Evolutionary conservation across 2,797 vertebrate genomes (phyloP), one percentile per base, ranked within the genome.

Genomic region (Tragelaphus oryx): DNA sequence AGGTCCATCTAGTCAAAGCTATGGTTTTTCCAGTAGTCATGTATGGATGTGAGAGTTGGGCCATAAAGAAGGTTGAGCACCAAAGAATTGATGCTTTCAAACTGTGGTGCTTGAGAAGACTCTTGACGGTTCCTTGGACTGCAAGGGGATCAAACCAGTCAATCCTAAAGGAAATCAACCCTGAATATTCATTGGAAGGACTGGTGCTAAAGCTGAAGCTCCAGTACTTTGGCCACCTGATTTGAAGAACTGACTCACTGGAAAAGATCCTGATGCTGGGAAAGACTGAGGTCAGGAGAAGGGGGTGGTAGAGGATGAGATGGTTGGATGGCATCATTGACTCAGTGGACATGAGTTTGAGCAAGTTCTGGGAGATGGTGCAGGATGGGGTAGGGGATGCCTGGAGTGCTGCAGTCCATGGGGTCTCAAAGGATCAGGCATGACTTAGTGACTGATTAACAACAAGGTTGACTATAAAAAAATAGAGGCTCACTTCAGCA

Each of bases 401-500:
- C 68, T 44, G 11, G 22, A 41, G 11, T 44, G 6, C 37, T 74
- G 68, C 68, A 26, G 68, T 24, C 10, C 37, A 8, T 44, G 37
- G 37, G 6, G 68, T 74, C 68, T 41, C 68, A 44, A 74, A 74
- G 22, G 22, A 37, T 74, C 37, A 26, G 68, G 22, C 68, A 26
- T 0, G 1, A 74, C 68, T 74, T 41, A 26, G 22, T 26, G 22
- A 74, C 37, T 74, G 37, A 74, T 12, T 37, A 68, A 74, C 37
- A 26, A 74, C 20, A 24, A 74, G 37, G 22, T 57, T 81, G 12
- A 85, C 93, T 94, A 17, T 87, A 94, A 83, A 89, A 68, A 68
- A 96, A 78, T 1, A 76, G 87, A 94, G 28, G 30, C 9, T 95
- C 81, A 26, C 5, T 44, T 87, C 76, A 91, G 54, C 33, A 94